Evolutionary conservation across 2,888 invertebrate species (phyloP).

Genomic region (Coremacera marginata): DNA sequence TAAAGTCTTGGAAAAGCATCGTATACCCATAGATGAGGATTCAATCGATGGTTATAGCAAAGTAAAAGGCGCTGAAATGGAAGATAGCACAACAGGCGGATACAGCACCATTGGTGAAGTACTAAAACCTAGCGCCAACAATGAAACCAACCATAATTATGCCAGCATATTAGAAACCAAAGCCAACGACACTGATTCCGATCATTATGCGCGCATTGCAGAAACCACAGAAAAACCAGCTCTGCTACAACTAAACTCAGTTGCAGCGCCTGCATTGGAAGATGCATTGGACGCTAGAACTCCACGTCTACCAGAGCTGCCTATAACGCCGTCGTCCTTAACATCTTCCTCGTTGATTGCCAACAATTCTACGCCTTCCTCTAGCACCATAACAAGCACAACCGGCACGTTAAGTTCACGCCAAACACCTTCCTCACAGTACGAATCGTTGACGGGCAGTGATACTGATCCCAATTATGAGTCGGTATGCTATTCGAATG

Average conservation of each 20-base stretch:
- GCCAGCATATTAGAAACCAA: constrained; percentile 68
- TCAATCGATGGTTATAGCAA: constrained; percentile 62
- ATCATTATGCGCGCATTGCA: constrained; percentile 62
- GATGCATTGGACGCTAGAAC: constrained; percentile 36
- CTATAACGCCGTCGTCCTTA: constrained; percentile 55
- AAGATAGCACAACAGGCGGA: constrained; percentile 53
- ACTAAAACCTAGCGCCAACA: constrained; percentile 29
- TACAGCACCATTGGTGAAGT: constrained; percentile 65
- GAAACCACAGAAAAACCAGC: constrained; percentile 46
- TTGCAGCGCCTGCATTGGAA: constrained; percentile 29
- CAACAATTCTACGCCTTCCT: constrained; percentile 54
- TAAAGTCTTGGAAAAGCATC: constrained; percentile 66
- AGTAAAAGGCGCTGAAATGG: constrained; percentile 56
- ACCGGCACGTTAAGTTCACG: constrained; percentile 66
- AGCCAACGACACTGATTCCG: constrained; percentile 51
- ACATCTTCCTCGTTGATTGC: constrained; percentile 56
- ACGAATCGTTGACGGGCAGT: constrained; percentile 83
- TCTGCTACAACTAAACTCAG: not conserved
- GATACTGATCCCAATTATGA: constrained; percentile 88
- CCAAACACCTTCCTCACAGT: constrained; percentile 77
- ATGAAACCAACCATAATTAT: constrained; percentile 62
- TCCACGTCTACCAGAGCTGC: constrained; percentile 47
- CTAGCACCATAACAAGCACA: constrained; percentile 53
- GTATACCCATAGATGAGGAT: constrained; percentile 48
- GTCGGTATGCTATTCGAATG: constrained; percentile 80